Percentiles rank a stretch among this genome's conserved stretches.
These are phyloP conservation scores for Lamellibrachia satsuma DNA, from an alignment of 2,888 invertebrate species.

Conservation along the genomic window DNA sequence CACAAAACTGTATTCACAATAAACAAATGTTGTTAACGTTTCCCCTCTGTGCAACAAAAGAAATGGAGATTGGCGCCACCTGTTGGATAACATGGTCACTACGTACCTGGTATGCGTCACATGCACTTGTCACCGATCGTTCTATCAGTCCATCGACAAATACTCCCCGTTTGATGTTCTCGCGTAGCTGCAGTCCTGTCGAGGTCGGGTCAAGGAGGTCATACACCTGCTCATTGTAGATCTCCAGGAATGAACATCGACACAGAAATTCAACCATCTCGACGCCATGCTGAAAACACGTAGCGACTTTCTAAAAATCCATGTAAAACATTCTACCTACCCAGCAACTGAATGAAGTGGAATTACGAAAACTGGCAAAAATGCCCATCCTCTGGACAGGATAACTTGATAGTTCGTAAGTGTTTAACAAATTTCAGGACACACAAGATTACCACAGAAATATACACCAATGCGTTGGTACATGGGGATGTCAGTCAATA, in stretches of 20 bases:
- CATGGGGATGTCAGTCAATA: too few relatives aligned
- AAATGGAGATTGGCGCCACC: background rate
- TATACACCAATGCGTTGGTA: too few relatives aligned
- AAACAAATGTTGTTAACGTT: background rate
- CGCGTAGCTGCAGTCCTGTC: slow-evolving; percentile 55
- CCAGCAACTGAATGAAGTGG: too few relatives aligned
- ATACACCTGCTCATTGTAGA: slow-evolving; percentile 66
- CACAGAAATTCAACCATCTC: slow-evolving; percentile 59
- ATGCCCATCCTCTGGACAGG: too few relatives aligned
- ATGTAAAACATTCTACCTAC: too few relatives aligned
- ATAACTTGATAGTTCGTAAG: too few relatives aligned
- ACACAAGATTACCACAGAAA: too few relatives aligned
- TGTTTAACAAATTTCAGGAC: too few relatives aligned
- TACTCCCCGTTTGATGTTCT: slow-evolving; percentile 60
- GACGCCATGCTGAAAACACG: slow-evolving; percentile 49
- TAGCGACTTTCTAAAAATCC: background rate
- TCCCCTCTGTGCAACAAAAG: background rate
- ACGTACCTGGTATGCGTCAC: slow-evolving; percentile 59
- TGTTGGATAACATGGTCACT: background rate
- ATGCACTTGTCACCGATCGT: slow-evolving; percentile 51
- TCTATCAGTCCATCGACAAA: slow-evolving; percentile 61
- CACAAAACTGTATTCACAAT: background rate
- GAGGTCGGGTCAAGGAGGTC: slow-evolving; percentile 62
- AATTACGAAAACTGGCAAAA: too few relatives aligned
- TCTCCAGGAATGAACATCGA: slow-evolving; percentile 65